These are phyloP conservation scores for Eristalinus aeneus DNA, from an alignment of 2,888 invertebrate genomes.

Conservation along the genomic window DNA sequence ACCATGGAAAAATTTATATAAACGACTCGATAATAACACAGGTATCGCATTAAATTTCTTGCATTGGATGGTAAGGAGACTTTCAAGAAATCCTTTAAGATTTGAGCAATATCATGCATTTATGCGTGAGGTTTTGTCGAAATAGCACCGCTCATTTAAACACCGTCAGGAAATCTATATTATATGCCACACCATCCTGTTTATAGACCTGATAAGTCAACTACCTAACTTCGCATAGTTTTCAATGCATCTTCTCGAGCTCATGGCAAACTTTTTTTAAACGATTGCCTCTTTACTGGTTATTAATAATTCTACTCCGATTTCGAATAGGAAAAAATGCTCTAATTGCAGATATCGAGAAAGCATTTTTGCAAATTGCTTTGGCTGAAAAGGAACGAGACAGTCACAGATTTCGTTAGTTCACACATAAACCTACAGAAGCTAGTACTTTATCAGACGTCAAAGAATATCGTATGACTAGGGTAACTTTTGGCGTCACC, in stretches of 20 bases:
- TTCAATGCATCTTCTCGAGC: conserved; percentile 8
- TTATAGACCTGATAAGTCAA: neutral
- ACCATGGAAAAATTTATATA: neutral
- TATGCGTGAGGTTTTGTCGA: neutral
- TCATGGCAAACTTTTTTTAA: neutral
- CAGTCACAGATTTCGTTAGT: conserved; percentile 6
- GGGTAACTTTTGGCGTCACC: conserved; percentile 33
- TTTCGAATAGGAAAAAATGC: conserved; percentile 3
- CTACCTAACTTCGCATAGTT: conserved; percentile 15
- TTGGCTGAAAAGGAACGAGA: neutral
- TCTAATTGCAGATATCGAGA: neutral
- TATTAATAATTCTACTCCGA: conserved; percentile 1
- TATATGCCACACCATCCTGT: conserved; percentile 18
- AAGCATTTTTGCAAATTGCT: neutral
- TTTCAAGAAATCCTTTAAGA: neutral
- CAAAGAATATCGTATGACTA: conserved; percentile 19
- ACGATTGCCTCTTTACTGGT: conserved; percentile 3
- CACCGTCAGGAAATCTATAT: neutral
- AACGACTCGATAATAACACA: conserved; percentile 3
- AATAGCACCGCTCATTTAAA: neutral
- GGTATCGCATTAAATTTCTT: neutral
- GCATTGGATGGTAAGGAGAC: neutral
- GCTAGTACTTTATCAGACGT: neutral
- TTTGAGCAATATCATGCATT: too few relatives aligned
- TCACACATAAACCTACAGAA: neutral